These are phyloP conservation scores for Chaetura pelagica DNA, from an alignment of 2,113 vertebrate genomes.

Conservation along the genomic window DNA sequence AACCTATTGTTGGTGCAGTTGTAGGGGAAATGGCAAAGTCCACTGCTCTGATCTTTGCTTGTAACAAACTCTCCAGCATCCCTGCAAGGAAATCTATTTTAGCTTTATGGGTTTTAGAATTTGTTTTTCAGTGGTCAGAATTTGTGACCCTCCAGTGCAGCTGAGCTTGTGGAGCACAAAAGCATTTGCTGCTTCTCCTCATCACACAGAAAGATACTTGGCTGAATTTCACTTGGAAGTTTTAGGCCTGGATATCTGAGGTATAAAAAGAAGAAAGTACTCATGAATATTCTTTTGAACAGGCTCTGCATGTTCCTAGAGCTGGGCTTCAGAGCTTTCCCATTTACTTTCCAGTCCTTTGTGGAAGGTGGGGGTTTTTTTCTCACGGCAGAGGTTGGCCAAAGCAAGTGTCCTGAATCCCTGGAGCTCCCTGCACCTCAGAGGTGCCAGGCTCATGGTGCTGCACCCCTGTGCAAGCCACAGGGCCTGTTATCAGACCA, in stretches of 20 bases:
- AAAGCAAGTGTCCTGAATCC: neutral
- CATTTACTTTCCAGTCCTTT: neutral
- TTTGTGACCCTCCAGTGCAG: neutral
- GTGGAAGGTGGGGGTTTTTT: neutral
- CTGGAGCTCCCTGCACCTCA: neutral
- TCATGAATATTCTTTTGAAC: neutral
- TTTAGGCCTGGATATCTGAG: neutral
- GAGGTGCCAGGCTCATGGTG: neutral
- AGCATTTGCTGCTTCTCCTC: neutral
- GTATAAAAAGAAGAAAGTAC: neutral
- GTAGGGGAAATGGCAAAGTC: neutral
- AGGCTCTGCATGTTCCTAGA: neutral
- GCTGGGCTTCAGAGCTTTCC: neutral
- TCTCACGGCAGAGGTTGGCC: neutral
- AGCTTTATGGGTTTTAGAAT: constrained; percentile 15
- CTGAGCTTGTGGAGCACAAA: neutral
- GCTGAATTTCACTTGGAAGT: neutral
- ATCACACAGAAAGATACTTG: neutral
- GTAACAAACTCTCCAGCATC: neutral
- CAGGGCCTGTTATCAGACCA: neutral
- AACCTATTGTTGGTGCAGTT: constrained; percentile 1
- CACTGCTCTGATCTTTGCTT: neutral
- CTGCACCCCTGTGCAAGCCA: neutral
- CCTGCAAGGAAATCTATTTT: constrained; percentile 8
- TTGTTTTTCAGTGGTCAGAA: constrained; percentile 12